Evolutionary conservation across 2,113 vertebrate species (phyloP).

Genomic region (Bungarus multicinctus): DNA sequence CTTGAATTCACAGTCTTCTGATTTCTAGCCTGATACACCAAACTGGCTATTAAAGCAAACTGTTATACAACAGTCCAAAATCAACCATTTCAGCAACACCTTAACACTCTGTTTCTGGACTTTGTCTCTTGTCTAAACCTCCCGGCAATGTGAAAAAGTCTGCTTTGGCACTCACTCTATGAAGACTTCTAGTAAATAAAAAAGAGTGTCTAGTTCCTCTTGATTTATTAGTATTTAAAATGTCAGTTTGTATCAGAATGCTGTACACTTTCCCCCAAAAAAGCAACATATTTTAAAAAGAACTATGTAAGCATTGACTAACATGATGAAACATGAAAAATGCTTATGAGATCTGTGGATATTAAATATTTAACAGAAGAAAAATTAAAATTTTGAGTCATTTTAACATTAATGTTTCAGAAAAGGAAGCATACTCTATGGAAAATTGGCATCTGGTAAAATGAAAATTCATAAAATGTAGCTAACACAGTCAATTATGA

Average conservation of each 20-base stretch:
- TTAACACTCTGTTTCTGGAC: not conserved
- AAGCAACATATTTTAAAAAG: not conserved
- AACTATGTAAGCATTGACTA: slow-evolving; percentile 10
- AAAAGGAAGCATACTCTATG: slow-evolving; percentile 8
- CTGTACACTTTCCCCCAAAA: not conserved
- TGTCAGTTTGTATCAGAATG: not conserved
- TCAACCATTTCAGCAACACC: not conserved
- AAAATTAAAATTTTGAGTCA: not conserved
- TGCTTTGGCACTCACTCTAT: not conserved
- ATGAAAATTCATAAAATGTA: slow-evolving; percentile 15
- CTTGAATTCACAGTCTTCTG: not conserved
- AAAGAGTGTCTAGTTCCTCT: not conserved
- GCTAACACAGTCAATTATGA: not conserved
- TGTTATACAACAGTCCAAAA: not conserved
- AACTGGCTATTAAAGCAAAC: not conserved
- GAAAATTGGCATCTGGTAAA: slow-evolving; percentile 8
- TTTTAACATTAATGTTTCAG: not conserved
- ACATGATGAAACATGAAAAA: slow-evolving; percentile 12
- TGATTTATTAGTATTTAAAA: not conserved
- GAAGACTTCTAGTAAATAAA: not conserved
- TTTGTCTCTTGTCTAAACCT: not conserved
- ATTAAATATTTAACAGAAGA: not conserved
- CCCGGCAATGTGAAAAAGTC: not conserved
- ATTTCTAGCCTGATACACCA: not conserved
- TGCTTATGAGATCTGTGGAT: not conserved